Evolutionary conservation across 1,140 invertebrate genomes (phyloP).

Genomic region (Drosophila eugracilis): DNA sequence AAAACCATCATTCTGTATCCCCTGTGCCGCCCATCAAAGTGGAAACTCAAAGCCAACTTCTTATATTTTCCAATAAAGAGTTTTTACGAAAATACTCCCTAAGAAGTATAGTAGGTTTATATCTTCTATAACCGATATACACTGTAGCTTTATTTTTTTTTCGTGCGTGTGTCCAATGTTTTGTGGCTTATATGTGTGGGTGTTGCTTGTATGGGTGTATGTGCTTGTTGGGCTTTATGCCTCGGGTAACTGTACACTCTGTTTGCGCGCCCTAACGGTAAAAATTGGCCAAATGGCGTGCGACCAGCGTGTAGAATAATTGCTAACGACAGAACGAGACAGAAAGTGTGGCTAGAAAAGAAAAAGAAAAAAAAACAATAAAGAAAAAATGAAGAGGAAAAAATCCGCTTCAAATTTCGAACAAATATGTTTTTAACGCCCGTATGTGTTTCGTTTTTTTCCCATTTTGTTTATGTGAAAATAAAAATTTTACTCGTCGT

Average conservation of each 20-base stretch:
- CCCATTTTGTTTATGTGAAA: slow-evolving; percentile 44
- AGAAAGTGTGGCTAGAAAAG: neutral
- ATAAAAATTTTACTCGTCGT: slow-evolving; percentile 46
- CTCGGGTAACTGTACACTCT: slow-evolving; percentile 62
- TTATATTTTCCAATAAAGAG: too few species aligned
- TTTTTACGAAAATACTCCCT: too few species aligned
- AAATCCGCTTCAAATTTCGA: slow-evolving; percentile 64
- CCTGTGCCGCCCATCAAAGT: too few species aligned
- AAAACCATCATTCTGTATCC: too few species aligned
- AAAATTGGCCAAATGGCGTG: slow-evolving; percentile 63
- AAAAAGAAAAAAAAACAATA: slow-evolving; percentile 13
- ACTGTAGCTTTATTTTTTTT: slow-evolving; percentile 4
- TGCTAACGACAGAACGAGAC: slow-evolving; percentile 1
- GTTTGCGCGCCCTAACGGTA: slow-evolving; percentile 55
- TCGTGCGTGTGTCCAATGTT: slow-evolving; percentile 12
- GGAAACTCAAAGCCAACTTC: too few species aligned
- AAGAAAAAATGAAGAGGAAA: slow-evolving; percentile 15
- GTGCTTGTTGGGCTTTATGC: neutral
- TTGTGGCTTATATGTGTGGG: neutral
- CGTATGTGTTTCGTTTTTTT: slow-evolving; percentile 29
- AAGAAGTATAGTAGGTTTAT: too few species aligned
- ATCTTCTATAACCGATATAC: slow-evolving; percentile 14
- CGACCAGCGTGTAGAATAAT: slow-evolving; percentile 12
- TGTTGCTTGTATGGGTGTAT: slow-evolving; percentile 8
- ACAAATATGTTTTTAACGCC: slow-evolving; percentile 53